Evolutionary conservation across 2,113 vertebrate genomes (phyloP).

Genomic region (Aramus guarauna): DNA sequence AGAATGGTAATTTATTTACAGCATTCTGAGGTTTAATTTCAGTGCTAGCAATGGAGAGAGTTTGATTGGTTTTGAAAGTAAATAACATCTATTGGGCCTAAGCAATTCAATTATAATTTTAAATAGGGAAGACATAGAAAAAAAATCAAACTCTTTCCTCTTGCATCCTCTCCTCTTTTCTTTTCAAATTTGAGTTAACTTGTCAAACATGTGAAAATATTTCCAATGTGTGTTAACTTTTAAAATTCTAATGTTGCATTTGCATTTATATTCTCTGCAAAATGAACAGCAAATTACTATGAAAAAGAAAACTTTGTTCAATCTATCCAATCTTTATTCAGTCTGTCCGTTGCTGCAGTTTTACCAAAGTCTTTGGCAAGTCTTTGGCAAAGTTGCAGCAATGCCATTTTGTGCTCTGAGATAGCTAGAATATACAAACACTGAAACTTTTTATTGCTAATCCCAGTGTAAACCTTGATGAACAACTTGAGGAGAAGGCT

Average conservation of each 20-base stretch:
- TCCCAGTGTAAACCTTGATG: background rate
- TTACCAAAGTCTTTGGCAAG: background rate
- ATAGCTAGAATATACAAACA: background rate
- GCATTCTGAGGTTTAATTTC: background rate
- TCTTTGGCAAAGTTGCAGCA: background rate
- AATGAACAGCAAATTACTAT: background rate
- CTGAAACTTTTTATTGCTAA: background rate
- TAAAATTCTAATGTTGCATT: background rate
- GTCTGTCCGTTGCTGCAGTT: background rate
- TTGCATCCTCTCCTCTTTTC: background rate
- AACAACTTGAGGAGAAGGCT: background rate
- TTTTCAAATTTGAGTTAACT: background rate
- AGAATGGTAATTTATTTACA: background rate
- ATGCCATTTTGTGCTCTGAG: background rate
- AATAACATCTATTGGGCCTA: background rate
- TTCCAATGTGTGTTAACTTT: background rate
- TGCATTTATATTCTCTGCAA: background rate
- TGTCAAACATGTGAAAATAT: background rate
- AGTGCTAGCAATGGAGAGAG: background rate
- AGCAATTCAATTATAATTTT: background rate
- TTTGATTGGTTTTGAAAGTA: background rate
- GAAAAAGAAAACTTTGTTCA: background rate
- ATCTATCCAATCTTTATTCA: background rate
- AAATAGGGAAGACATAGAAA: background rate
- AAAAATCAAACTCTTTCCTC: background rate